Evolutionary conservation across 2,797 vertebrate genomes (phyloP).

Genomic region (Sciurus carolinensis): DNA sequence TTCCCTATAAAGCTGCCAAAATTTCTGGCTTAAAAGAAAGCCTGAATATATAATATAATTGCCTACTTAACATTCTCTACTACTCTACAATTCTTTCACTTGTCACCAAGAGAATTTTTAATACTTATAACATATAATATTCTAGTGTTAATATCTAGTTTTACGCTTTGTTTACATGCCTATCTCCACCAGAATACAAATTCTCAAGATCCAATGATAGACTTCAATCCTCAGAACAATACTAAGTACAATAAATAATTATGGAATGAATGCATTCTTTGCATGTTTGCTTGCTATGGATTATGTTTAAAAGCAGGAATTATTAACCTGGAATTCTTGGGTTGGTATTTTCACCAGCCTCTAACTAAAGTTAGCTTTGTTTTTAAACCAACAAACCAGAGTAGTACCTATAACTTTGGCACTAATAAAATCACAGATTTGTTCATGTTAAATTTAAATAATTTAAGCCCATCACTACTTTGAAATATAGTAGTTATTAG

Average conservation of each 20-base stretch:
- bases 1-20: not conserved
- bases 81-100: slow-evolving; percentile 7
- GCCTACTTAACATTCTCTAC: not conserved
- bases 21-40: not conserved
- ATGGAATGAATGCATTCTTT: not conserved
- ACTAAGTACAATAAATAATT: slow-evolving; percentile 26
- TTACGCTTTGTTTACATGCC: slow-evolving; percentile 27
- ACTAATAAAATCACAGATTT: not conserved
- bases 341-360: not conserved
- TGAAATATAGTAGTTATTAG: not conserved
- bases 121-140: slow-evolving; percentile 10
- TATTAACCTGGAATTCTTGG: not conserved
- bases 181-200: slow-evolving; percentile 18
- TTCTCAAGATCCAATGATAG: not conserved
- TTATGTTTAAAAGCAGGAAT: not conserved
- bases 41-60: not conserved
- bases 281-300: not conserved
- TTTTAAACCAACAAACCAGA: not conserved
- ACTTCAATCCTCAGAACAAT: not conserved
- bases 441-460: not conserved
- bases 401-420: not conserved
- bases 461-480: not conserved
- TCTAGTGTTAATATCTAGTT: slow-evolving; percentile 22
- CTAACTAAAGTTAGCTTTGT: not conserved
- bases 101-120: slow-evolving; percentile 14